These are phyloP conservation scores for Tethya wilhelma DNA, from an alignment of 37 sponge, comb jelly and placozoan species.

Conservation along the genomic window DNA sequence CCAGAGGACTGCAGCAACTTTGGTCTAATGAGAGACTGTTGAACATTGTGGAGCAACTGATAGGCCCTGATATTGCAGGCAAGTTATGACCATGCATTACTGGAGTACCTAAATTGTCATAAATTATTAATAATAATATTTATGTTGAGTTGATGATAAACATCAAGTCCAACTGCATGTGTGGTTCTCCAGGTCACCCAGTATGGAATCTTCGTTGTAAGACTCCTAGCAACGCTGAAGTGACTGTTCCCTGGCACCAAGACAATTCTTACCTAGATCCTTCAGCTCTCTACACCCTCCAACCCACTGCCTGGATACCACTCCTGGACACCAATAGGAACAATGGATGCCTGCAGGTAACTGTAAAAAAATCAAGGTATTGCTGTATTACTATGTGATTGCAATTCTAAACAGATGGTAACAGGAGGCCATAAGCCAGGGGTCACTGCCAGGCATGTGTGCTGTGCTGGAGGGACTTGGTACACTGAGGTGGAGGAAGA, in stretches of 20 bases:
- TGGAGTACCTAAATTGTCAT: no score
- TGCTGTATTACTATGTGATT: not conserved
- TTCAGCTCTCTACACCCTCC: constrained; percentile 37
- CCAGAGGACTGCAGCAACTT: constrained; percentile 56
- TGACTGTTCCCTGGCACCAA: constrained; percentile 93
- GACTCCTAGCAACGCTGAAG: constrained; percentile 76
- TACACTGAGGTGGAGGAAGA: constrained; percentile 73
- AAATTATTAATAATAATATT: not conserved
- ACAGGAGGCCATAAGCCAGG: constrained; percentile 78
- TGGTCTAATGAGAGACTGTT: constrained; percentile 78
- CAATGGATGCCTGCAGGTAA: constrained; percentile 90
- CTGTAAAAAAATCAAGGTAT: not conserved
- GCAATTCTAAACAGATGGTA: constrained; percentile 46
- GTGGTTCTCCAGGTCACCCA: constrained; percentile 79
- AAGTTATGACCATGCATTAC: not conserved
- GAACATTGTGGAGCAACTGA: constrained; percentile 77
- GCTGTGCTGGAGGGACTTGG: constrained; percentile 90
- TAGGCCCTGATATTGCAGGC: constrained; percentile 84
- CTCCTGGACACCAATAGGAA: constrained; percentile 76
- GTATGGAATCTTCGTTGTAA: constrained; percentile 88
- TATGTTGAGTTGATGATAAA: not conserved
- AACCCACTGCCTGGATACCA: constrained; percentile 92
- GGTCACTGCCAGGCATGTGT: constrained; percentile 79
- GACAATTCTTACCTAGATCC: constrained; percentile 88
- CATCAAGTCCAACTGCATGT: not conserved